phyloP scores from a whole-genome alignment of 2,888 invertebrate species.

The Cephalotes varians region DNA sequence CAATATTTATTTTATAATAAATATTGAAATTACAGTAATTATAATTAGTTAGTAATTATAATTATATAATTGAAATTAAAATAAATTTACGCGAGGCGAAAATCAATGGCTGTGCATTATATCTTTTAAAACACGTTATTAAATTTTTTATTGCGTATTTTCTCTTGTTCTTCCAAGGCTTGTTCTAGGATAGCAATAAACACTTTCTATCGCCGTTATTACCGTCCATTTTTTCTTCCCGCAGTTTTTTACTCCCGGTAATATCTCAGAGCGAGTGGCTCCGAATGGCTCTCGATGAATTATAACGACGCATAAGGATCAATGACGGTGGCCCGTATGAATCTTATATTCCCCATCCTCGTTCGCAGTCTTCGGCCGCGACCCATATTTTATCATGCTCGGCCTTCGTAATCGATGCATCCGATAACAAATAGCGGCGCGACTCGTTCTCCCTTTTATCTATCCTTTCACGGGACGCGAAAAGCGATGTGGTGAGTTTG shows the following conservation, averaged over 20 bases:
- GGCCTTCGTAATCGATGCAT: conserved; percentile 21
- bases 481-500: neutral
- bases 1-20: conserved; percentile 3
- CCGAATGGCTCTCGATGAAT: conserved; percentile 33
- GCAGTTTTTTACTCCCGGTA: conserved; percentile 18
- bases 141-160: neutral
- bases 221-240: neutral
- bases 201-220: neutral
- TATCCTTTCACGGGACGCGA: neutral
- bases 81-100: neutral
- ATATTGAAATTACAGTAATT: too few relatives aligned
- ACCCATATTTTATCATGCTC: conserved; percentile 34
- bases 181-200: neutral
- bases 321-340: conserved; percentile 42
- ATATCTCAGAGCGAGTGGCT: conserved; percentile 7
- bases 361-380: conserved; percentile 28
- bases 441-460: conserved; percentile 2
- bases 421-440: conserved; percentile 22
- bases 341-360: conserved; percentile 35
- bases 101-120: neutral
- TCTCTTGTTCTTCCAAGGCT: neutral
- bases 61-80: too few relatives aligned
- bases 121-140: neutral
- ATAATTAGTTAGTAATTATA: too few relatives aligned
- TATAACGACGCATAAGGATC: conserved; percentile 39